phyloP scores from a whole-genome alignment of 2,888 invertebrate species.

The Catocala sponsa region DNA sequence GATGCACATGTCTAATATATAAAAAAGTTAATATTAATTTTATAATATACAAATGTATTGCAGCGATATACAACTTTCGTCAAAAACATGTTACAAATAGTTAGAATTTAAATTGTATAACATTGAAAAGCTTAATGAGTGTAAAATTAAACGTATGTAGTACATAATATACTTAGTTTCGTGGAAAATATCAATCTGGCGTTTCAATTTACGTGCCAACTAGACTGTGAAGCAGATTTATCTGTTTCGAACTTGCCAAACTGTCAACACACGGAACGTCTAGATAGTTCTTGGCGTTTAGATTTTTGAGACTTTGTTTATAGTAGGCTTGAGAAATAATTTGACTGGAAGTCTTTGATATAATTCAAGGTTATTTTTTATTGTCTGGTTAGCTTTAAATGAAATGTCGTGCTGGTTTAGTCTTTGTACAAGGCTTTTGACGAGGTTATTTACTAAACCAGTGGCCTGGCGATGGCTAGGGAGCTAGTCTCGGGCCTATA shows the following conservation, averaged over 20 bases:
- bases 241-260: constrained; percentile 21
- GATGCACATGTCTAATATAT: too few species aligned
- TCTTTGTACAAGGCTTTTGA: too few species aligned
- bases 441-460: too few species aligned
- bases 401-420: too few species aligned
- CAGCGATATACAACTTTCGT: not conserved
- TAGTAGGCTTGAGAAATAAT: not conserved
- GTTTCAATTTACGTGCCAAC: constrained; percentile 18
- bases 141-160: constrained; percentile 12
- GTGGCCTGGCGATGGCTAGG: too few species aligned
- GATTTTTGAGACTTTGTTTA: constrained; percentile 6
- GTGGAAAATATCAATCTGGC: constrained; percentile 17
- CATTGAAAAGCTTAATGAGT: constrained; percentile 3
- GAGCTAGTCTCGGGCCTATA: too few species aligned
- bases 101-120: not conserved
- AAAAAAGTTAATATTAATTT: too few species aligned
- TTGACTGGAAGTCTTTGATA: not conserved
- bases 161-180: constrained; percentile 9
- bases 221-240: constrained; percentile 17
- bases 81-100: not conserved
- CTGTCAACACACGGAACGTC: constrained; percentile 10
- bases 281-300: not conserved
- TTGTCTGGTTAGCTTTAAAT: too few species aligned
- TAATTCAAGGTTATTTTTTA: too few species aligned
- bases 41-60: not conserved